Conservation (phyloP, 2,113 vertebrate genomes). For the Percina caprodes region DNA sequence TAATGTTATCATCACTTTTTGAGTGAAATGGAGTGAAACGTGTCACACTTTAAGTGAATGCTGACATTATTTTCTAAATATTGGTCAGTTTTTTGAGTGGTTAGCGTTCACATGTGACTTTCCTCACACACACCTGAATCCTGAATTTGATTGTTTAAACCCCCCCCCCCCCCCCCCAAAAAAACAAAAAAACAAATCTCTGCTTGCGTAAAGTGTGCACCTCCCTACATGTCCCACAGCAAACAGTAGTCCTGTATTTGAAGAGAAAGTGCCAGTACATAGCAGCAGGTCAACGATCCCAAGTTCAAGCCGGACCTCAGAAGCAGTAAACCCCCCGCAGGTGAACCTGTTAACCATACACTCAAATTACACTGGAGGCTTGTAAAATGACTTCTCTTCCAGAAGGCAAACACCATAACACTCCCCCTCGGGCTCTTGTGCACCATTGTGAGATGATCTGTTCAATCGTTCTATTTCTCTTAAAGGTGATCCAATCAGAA, state of each 20-base stretch:
- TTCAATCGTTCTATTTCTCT: slow-evolving; percentile 11
- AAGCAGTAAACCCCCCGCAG: slow-evolving; percentile 67
- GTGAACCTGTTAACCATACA: slow-evolving; percentile 60
- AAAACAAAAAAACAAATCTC: slow-evolving; percentile 27
- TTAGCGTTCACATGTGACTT: slow-evolving; percentile 18
- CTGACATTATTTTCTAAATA: background rate
- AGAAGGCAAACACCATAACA: slow-evolving; percentile 54
- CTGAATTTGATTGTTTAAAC: slow-evolving; percentile 26
- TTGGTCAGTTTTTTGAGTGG: background rate
- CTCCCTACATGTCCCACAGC: slow-evolving; percentile 64
- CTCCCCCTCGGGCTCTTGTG: slow-evolving; percentile 6
- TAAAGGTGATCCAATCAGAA: slow-evolving; percentile 39
- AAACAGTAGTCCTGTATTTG: slow-evolving; percentile 84
- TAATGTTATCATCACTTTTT: too few relatives aligned
- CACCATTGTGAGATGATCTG: background rate
- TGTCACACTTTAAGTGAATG: background rate
- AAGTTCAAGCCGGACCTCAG: slow-evolving; percentile 68
- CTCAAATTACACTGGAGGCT: slow-evolving; percentile 41
- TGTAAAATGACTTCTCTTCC: slow-evolving; percentile 59
- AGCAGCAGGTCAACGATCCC: slow-evolving; percentile 83
- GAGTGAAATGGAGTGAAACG: background rate
- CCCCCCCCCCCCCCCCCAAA: too few relatives aligned
- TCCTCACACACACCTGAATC: background rate
- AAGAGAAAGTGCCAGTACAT: slow-evolving; percentile 84
- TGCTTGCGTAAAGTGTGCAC: slow-evolving; percentile 66